Conservation (phyloP, 2,888 invertebrate species). For the Megastigmus dorsalis region DNA sequence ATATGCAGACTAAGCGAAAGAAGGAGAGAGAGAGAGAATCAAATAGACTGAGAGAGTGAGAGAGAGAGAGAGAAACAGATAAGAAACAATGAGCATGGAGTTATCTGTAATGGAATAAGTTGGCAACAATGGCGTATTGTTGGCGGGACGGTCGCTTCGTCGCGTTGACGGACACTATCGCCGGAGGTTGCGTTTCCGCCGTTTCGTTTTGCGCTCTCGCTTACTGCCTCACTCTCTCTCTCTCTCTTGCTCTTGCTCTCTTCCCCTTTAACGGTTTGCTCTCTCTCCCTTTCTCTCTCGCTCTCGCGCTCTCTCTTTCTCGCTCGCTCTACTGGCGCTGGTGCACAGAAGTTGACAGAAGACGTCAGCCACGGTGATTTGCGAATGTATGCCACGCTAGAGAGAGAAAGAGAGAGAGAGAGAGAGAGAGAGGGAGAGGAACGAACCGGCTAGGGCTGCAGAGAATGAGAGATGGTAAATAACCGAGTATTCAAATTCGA, state of each 20-base stretch:
- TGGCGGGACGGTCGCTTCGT: conserved; percentile 69
- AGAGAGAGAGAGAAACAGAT: conserved; percentile 55
- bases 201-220: conserved; percentile 61
- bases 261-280: not conserved
- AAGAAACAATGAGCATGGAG: conserved; percentile 64
- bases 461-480: conserved; percentile 56
- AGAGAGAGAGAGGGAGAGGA: conserved; percentile 51
- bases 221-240: conserved; percentile 34
- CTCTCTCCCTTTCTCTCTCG: not conserved
- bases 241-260: conserved; percentile 4
- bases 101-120: conserved; percentile 75
- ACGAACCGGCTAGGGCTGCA: too few relatives aligned
- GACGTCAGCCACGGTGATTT: conserved; percentile 67
- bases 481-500: conserved; percentile 63
- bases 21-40: conserved; percentile 50
- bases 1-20: conserved; percentile 31
- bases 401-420: conserved; percentile 56
- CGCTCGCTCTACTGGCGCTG: not conserved
- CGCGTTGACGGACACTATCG: conserved; percentile 74
- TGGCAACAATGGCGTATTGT: conserved; percentile 74
- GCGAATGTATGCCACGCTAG: conserved; percentile 70
- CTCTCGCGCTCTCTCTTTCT: not conserved
- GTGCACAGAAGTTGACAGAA: conserved; percentile 61
- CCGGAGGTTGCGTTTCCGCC: conserved; percentile 73
- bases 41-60: conserved; percentile 43